Base-by-base conservation (phyloP, 2,888 invertebrate genomes). In the Choristoneura rosaceana region DNA sequence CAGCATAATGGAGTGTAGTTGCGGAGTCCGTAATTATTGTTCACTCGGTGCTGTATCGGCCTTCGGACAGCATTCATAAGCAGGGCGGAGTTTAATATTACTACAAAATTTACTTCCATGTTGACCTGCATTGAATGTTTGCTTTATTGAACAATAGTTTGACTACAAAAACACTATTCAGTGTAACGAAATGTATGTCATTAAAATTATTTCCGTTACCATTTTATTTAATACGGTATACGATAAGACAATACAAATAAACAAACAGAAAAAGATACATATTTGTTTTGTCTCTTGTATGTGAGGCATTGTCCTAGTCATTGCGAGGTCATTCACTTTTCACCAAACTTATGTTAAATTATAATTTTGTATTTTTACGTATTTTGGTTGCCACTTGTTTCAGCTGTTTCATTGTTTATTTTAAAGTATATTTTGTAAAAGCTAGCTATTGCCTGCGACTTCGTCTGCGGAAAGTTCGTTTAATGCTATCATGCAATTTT, bases 181-280 rank as follows among this genome's bases (percentile, higher is more conserved):
- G 4, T 55, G n/a, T 25, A 25, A 55, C 12, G 10, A 55, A 55
- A 55, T 55, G 25, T 25, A 55, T 25, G 25, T 25, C 10, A 55
- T 55, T 55, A 55, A 12, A 55, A 55, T 25, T 17, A 52, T 3
- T 52, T 52, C 14, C 2, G n/a, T 7, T 9, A 17, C 8, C 55
- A 25, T 66, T 43, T 8, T 66, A 12, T 47, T 67, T 50, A 17
- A 61, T 61, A 59, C 47, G 10, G 12, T 41, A 50, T 47, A 3
- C 9, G 41, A 61, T 61, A 50, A 63, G 15, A 63, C 63, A 34
- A 61, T 55, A 15, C 45, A 52, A 62, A 61, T 62, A 50, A 71
- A 71, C 62, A 67, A 55, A 61, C 47, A 71, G 71, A 67, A 47
- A 58, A 67, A 67, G 15, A 65, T 59, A 70, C 34, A 71, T 62